Conservation (phyloP, 2,888 invertebrate genomes). For the Caenorhabditis imperialis region DNA sequence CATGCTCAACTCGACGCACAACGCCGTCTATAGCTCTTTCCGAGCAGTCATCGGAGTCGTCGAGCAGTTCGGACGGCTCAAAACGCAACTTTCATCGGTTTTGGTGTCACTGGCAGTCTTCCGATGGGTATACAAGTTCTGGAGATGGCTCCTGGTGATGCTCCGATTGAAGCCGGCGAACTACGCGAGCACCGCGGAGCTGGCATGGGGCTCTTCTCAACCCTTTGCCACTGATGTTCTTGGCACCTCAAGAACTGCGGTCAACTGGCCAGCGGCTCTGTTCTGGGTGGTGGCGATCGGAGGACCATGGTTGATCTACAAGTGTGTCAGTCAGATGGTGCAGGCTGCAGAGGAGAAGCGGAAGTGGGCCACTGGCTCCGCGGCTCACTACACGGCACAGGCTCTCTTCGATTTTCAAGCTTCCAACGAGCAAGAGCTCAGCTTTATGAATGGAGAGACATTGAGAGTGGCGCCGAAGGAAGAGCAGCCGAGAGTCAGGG, state of each 20-base stretch:
- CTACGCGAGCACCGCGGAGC: conserved; percentile 78
- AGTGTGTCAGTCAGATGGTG: conserved; percentile 83
- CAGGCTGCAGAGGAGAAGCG: conserved; percentile 71
- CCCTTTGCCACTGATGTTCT: conserved; percentile 65
- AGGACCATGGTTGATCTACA: conserved; percentile 92
- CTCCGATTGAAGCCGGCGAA: conserved; percentile 80
- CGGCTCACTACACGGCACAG: conserved; percentile 80
- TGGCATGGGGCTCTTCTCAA: conserved; percentile 71
- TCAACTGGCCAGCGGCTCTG: conserved; percentile 88
- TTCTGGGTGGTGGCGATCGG: conserved; percentile 91
- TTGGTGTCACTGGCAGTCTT: conserved; percentile 63
- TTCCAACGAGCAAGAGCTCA: conserved; percentile 85
- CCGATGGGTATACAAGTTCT: conserved; percentile 57
- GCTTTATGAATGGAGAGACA: conserved; percentile 86
- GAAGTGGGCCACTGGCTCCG: conserved; percentile 80
- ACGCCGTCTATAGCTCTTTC: conserved; percentile 94
- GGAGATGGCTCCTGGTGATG: conserved; percentile 83
- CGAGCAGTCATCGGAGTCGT: conserved; percentile 93
- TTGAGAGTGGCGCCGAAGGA: conserved; percentile 88
- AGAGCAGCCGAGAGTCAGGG: conserved; percentile 84
- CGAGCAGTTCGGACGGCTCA: conserved; percentile 90
- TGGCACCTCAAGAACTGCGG: conserved; percentile 47
- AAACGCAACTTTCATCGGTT: conserved; percentile 82
- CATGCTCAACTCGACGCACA: conserved; percentile 96
- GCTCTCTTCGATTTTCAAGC: conserved; percentile 87